Base-by-base conservation (phyloP, 2,797 vertebrate species). In the Poeciliopsis presidionis region DNA sequence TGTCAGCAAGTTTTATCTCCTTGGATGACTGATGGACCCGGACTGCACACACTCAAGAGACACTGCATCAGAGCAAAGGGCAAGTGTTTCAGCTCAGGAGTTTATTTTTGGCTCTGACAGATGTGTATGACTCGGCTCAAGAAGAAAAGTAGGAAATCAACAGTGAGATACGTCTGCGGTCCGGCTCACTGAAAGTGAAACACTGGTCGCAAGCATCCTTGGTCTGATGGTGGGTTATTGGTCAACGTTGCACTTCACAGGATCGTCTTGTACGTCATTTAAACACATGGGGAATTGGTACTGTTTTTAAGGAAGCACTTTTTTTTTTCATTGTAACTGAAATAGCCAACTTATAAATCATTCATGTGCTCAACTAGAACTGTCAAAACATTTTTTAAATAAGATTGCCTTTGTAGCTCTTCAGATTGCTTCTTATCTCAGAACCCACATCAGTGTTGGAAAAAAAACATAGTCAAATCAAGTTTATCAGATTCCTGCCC, bases 51-150 rank as follows among this genome's bases (percentile, higher is more conserved):
- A 77, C 80, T 78, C 33, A 0, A 0, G 74, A 59, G 79, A 75
- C 46, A 82, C 28, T 57, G 76, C 76, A 47, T 76, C 78, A 41
- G 86, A 75, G 43, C 72, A 41, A 51, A 79, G 49, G 79, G 47
- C 72, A 53, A 41, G 73, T 45, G 78, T 75, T 82, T 57, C 73
- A 72, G 76, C 72, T 25, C n/a, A 75, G 55, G 61, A 53, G 82
- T 84, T 88, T 91, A 91, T 92, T 92, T 90, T 82, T 61, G 75
- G 80, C 74, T 46, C n/a, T 2, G 74, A 78, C 80, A 78, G 83
- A 89, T 75, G 80, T n/a, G 6, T 41, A 72, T 51, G 53, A 82
- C 78, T 81, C 45, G n/a, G 75, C 65, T 75, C 46, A 41, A 77
- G 43, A 76, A 47, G 80, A 81, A 73, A 71, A 13, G 41, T 22